phyloP scores from a whole-genome alignment of 2,113 vertebrate genomes.

The Condylura cristata region DNA sequence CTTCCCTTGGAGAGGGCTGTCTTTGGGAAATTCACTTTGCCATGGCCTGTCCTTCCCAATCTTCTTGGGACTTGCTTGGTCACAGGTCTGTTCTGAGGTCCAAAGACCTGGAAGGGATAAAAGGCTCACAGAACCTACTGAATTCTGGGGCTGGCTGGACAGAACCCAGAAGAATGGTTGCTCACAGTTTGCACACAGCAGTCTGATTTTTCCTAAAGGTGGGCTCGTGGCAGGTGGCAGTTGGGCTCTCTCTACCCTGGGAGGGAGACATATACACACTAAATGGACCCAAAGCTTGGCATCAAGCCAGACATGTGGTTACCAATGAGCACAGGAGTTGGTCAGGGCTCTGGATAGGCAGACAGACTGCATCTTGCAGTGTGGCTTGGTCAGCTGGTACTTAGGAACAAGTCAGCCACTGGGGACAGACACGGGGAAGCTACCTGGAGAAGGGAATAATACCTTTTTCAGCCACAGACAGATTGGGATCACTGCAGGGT shows the following conservation, averaged over 20 bases:
- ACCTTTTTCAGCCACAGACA: constrained; percentile 97
- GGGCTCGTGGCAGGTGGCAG: background rate
- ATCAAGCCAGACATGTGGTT: background rate
- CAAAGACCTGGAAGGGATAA: background rate
- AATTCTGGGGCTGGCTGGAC: background rate
- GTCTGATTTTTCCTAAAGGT: background rate
- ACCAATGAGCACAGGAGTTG: background rate
- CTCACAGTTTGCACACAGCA: background rate
- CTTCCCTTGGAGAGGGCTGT: background rate
- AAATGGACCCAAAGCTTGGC: background rate
- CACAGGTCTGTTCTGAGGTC: background rate
- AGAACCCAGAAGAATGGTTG: background rate
- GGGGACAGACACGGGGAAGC: constrained; percentile 32
- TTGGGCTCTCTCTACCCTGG: background rate
- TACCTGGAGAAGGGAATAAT: constrained; percentile 60
- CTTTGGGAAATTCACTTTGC: constrained; percentile 32
- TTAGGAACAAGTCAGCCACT: constrained; percentile 17
- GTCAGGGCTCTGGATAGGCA: constrained; percentile 10
- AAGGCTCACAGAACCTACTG: background rate
- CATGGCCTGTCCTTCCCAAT: background rate
- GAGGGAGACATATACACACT: background rate
- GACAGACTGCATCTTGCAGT: background rate
- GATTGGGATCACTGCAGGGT: constrained; percentile 95
- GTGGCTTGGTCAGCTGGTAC: background rate
- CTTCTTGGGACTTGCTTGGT: background rate